These are phyloP conservation scores for Morpho deidamia DNA, from an alignment of 2,888 invertebrate genomes.

Conservation along the genomic window DNA sequence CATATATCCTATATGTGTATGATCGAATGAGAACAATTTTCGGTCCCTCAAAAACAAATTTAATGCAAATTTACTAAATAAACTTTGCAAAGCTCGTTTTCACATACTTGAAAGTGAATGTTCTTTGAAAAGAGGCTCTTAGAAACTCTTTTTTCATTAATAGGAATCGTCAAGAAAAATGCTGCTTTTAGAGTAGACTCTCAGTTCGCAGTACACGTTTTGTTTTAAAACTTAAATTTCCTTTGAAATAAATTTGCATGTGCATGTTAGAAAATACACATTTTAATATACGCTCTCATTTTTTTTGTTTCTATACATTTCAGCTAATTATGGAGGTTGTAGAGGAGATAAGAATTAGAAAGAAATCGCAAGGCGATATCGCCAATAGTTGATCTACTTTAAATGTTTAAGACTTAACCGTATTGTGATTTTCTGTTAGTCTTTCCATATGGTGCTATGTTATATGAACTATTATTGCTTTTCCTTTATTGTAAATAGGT, in stretches of 20 bases:
- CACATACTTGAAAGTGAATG: no score
- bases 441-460: conserved; percentile 24
- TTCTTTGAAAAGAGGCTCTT: no score
- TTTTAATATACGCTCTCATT: conserved; percentile 10
- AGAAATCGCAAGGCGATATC: conserved; percentile 65
- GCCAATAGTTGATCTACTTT: conserved; percentile 49
- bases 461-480: not conserved
- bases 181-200: no score
- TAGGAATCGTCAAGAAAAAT: no score
- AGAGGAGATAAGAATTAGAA: conserved; percentile 75
- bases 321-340: conserved; percentile 77
- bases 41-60: no score
- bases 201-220: no score
- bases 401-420: conserved; percentile 6
- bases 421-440: conserved; percentile 19
- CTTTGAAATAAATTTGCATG: conserved; percentile 9
- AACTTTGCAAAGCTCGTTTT: no score
- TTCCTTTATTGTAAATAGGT: conserved; percentile 21
- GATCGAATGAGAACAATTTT: no score
- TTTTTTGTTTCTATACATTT: conserved; percentile 53
- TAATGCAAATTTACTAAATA: no score
- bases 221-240: no score
- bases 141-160: no score
- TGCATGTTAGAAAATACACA: conserved; percentile 12
- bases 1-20: no score